Evolutionary conservation across 1,140 invertebrate genomes (phyloP).

Genomic region (Drosophila quadrilineata): DNA sequence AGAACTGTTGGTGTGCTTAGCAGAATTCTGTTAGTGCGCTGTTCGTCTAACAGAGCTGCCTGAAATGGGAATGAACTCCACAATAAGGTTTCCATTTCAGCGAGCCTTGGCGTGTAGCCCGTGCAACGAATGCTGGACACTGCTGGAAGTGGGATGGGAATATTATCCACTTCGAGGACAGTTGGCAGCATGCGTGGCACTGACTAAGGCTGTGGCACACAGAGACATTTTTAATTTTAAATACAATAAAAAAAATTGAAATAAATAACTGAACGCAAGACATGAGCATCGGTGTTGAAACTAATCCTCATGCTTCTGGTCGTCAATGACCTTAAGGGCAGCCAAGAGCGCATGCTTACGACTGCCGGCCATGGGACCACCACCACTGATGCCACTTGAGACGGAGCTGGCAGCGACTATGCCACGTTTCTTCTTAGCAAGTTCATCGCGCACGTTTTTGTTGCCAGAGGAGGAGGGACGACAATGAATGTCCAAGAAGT

Average conservation of each 20-base stretch:
- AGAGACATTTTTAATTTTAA: constrained; percentile 36
- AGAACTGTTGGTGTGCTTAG: too few species aligned
- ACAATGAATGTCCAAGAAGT: constrained; percentile 73
- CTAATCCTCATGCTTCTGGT: constrained; percentile 70
- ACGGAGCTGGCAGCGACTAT: constrained; percentile 35
- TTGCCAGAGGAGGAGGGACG: constrained; percentile 55
- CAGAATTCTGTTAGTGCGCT: too few species aligned
- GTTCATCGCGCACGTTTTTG: constrained; percentile 49
- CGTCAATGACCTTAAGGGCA: constrained; percentile 85
- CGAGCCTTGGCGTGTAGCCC: too few species aligned
- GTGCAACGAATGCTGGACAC: constrained; percentile 25
- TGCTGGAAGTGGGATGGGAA: constrained; percentile 4
- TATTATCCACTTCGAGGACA: constrained; percentile 13
- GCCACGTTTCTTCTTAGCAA: constrained; percentile 60
- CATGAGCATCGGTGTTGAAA: neutral
- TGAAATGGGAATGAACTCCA: too few species aligned
- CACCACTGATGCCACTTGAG: constrained; percentile 21
- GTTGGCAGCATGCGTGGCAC: constrained; percentile 15
- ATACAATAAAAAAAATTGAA: constrained; percentile 59
- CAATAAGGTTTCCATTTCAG: too few species aligned
- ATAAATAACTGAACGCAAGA: constrained; percentile 64
- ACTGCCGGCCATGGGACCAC: constrained; percentile 69
- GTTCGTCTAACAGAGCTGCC: too few species aligned
- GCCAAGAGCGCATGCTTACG: constrained; percentile 85
- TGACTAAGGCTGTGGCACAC: constrained; percentile 1